These are phyloP conservation scores for Plotosus lineatus DNA, from an alignment of 2,113 vertebrate genomes.

Conservation along the genomic window DNA sequence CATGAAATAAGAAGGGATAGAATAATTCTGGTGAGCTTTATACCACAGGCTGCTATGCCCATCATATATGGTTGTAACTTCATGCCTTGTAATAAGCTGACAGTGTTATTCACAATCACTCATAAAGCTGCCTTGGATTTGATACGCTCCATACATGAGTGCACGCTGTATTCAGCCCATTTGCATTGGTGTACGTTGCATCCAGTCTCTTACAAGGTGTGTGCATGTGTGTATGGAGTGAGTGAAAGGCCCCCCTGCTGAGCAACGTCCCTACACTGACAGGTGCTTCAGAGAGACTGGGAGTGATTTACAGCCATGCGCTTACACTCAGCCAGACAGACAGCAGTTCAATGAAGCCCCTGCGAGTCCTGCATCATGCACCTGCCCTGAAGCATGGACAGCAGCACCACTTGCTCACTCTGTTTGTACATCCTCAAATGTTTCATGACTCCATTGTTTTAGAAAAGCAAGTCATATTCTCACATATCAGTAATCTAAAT, in stretches of 20 bases:
- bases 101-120: slow-evolving; percentile 9
- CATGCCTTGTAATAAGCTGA: slow-evolving; percentile 7
- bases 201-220: slow-evolving; percentile 33
- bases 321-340: slow-evolving; percentile 33
- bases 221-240: slow-evolving; percentile 33
- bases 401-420: background rate
- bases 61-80: background rate
- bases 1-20: background rate
- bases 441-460: background rate
- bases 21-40: slow-evolving; percentile 1
- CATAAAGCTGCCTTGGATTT: slow-evolving; percentile 13
- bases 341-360: slow-evolving; percentile 18
- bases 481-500: background rate
- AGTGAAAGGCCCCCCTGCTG: slow-evolving; percentile 48
- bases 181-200: slow-evolving; percentile 28
- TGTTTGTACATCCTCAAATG: background rate
- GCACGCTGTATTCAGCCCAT: slow-evolving; percentile 33
- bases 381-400: slow-evolving; percentile 12
- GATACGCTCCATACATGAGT: slow-evolving; percentile 40
- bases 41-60: slow-evolving; percentile 15
- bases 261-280: slow-evolving; percentile 44
- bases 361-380: slow-evolving; percentile 30
- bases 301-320: slow-evolving; percentile 52
- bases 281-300: slow-evolving; percentile 48
- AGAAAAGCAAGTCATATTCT: background rate